A percentile compares a stretch with the other conserved stretches of the same genome.
phyloP scores from a whole-genome alignment of 2,888 invertebrate genomes.

The Ophioninae sp. region DNA sequence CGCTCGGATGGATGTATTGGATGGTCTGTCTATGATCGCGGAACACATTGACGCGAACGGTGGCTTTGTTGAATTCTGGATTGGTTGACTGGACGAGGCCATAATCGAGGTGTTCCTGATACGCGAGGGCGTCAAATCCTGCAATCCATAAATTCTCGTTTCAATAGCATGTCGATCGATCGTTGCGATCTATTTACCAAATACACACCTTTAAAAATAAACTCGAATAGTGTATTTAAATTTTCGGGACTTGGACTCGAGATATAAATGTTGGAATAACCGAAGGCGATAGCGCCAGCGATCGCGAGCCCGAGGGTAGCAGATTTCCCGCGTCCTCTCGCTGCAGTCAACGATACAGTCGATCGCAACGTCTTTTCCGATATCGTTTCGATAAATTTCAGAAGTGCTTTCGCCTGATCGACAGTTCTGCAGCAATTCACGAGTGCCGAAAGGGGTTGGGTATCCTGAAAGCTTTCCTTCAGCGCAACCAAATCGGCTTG shows the following conservation, averaged over 20 bases:
- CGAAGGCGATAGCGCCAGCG: constrained; percentile 91
- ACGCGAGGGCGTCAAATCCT: constrained; percentile 92
- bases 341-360: constrained; percentile 97
- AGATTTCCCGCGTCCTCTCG: constrained; percentile 98
- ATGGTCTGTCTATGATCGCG: constrained; percentile 96
- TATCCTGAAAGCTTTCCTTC: constrained; percentile 92
- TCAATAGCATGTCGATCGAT: not conserved
- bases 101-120: constrained; percentile 98
- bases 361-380: constrained; percentile 94
- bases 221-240: constrained; percentile 97
- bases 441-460: constrained; percentile 95
- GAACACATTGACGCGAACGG: constrained; percentile 95
- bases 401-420: constrained; percentile 95
- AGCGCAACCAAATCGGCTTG: constrained; percentile 87
- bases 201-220: constrained; percentile 91
- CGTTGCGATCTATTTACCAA: not conserved
- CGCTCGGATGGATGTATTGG: constrained; percentile 97
- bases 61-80: constrained; percentile 97
- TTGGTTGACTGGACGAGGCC: constrained; percentile 96
- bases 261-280: constrained; percentile 97
- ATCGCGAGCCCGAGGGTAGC: constrained; percentile 97
- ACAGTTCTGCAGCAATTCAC: constrained; percentile 95
- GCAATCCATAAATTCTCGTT: not conserved
- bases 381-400: constrained; percentile 96
- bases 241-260: constrained; percentile 99